Base-by-base conservation (phyloP, 2,113 vertebrate species). In the Neopipo cinnamomea region DNA sequence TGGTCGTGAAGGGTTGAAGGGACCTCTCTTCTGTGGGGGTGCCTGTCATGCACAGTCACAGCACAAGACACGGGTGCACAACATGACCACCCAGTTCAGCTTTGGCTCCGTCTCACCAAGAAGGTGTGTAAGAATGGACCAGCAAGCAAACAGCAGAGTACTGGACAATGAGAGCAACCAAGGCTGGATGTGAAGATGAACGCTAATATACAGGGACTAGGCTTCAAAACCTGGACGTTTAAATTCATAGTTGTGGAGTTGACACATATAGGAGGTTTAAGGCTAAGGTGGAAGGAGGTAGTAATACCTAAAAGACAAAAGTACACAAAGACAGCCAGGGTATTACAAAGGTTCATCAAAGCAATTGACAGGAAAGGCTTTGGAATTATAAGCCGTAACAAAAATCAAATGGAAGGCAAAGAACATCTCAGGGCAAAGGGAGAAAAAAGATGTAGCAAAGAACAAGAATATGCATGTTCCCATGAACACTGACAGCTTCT, bases 131-230 rank as follows among this genome's bases (percentile, higher is more conserved):
- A 15, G 28, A 80, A 70, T 9, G 2, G 46, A 72, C 27, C 25
- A 39, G 27, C 65, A 70, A 66, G 65, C 18, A 71, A 93, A 89
- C 61, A 49, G 50, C 49, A 71, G 39, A 55, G 31, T 22, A 71
- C 9, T 31, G 35, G n/a, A 71, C 66, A 87, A 46, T 2, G 14
- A 50, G 14, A 84, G 50, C 90, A 93, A 80, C 3, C 11, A 62
- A 52, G 6, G 33, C 11, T 78, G 30, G 67, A 27, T 13, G 25
- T 24, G n/a, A 63, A 71, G 12, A 46, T 18, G 28, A 55, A 52
- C 16, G 70, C 39, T 35, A 46, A n/a, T 3, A n/a, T 3, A n/a
- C 0, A 62, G 11, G 1, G 1, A 76, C 28, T 8, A 47, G 12
- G 33, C 13, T 71, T 80, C 58, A 67, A 66, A 61, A 59, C 4